Evolutionary conservation across 2,797 vertebrate genomes (phyloP).

Genomic region (Eremophila alpestris): DNA sequence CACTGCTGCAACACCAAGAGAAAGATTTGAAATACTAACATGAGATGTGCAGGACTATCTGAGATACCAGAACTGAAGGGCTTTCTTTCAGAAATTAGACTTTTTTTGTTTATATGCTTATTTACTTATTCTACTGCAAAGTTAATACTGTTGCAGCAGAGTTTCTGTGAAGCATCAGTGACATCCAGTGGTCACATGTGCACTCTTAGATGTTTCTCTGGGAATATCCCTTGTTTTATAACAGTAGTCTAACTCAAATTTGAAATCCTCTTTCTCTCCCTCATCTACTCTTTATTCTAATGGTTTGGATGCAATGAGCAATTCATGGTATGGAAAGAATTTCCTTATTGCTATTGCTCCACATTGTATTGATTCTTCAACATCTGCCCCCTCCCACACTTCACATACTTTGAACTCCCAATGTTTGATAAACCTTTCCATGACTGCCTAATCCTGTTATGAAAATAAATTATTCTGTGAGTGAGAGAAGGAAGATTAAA

Average conservation of each 20-base stretch:
- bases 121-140: conserved; percentile 42
- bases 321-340: conserved; percentile 2
- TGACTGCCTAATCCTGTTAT: conserved; percentile 79
- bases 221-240: conserved; percentile 57
- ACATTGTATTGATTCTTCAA: conserved; percentile 56
- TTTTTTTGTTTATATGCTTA: not conserved
- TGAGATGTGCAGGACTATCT: conserved; percentile 62
- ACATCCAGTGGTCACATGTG: not conserved
- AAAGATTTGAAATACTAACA: conserved; percentile 14
- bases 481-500: conserved; percentile 71
- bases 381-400: conserved; percentile 73
- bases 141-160: conserved; percentile 32
- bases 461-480: conserved; percentile 70
- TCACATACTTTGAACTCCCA: conserved; percentile 76
- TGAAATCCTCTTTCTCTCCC: conserved; percentile 73
- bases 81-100: conserved; percentile 72
- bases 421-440: conserved; percentile 63
- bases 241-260: conserved; percentile 71
- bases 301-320: conserved; percentile 55
- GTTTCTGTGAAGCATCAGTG: conserved; percentile 32
- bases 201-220: conserved; percentile 26
- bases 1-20: conserved; percentile 37
- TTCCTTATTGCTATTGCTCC: conserved; percentile 39
- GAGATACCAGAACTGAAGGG: conserved; percentile 61
- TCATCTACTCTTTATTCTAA: conserved; percentile 65